These are phyloP conservation scores for Halocynthia roretzi DNA, from an alignment of 23 tunicate species.

Conservation along the genomic window DNA sequence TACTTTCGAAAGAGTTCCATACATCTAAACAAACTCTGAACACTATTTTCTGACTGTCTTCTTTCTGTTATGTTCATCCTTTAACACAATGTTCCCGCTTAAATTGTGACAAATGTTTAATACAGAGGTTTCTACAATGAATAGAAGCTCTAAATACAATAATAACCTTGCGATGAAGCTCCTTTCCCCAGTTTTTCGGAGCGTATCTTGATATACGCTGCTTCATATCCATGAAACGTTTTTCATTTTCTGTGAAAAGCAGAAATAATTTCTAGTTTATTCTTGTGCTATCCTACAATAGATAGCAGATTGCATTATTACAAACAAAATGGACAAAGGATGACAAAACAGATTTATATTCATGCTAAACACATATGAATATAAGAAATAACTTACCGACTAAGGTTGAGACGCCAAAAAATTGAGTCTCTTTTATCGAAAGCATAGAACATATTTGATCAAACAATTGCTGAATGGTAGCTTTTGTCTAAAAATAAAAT, in stretches of 20 bases:
- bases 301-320: too few species aligned
- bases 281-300: neutral
- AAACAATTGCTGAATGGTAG: constrained; percentile 56
- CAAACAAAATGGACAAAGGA: too few species aligned
- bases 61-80: too few species aligned
- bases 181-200: constrained; percentile 92
- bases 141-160: neutral
- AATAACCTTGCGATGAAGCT: constrained; percentile 61
- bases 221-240: constrained; percentile 70
- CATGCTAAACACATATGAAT: too few species aligned
- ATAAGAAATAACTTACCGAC: constrained; percentile 39
- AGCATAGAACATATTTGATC: constrained; percentile 76
- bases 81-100: too few species aligned
- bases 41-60: too few species aligned
- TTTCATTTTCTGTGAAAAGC: constrained; percentile 59
- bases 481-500: constrained; percentile 55
- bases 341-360: too few species aligned
- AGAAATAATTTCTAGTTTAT: neutral
- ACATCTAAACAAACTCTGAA: too few species aligned
- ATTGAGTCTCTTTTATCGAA: constrained; percentile 67
- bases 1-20: too few species aligned
- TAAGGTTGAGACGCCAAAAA: constrained; percentile 75
- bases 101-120: too few species aligned
- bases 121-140: too few species aligned
- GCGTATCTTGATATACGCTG: constrained; percentile 70